phyloP scores from a whole-genome alignment of 2,888 invertebrate genomes.

The Sinentomon sp. region DNA sequence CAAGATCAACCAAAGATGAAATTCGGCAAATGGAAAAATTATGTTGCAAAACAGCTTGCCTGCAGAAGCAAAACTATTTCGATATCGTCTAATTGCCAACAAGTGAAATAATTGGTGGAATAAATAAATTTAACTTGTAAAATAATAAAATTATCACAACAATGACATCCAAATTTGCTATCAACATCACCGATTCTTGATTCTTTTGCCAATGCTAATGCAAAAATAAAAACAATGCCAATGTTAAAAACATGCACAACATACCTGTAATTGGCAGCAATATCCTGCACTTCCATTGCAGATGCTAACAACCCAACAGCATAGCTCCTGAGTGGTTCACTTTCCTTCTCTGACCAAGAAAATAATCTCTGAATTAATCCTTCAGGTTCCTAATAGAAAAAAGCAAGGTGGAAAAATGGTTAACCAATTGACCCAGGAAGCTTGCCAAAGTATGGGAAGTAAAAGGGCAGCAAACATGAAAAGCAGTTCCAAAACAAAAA shows the following conservation, averaged over 20 bases:
- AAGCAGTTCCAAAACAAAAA: constrained; percentile 2
- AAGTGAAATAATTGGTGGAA: too few relatives aligned
- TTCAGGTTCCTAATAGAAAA: constrained; percentile 41
- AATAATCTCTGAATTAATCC: constrained; percentile 57
- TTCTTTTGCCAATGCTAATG: too few relatives aligned
- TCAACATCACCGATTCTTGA: too few relatives aligned
- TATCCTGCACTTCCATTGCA: constrained; percentile 89
- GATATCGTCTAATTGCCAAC: too few relatives aligned
- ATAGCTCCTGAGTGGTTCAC: constrained; percentile 76
- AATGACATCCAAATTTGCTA: too few relatives aligned
- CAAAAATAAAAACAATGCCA: too few relatives aligned
- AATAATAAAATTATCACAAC: too few relatives aligned
- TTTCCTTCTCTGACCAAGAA: constrained; percentile 61
- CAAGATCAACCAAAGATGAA: too few relatives aligned
- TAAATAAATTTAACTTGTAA: too few relatives aligned
- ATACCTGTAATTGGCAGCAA: constrained; percentile 54
- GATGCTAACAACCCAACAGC: constrained; percentile 77
- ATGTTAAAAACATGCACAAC: constrained; percentile 3
- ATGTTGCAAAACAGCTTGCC: too few relatives aligned
- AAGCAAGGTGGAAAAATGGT: constrained; percentile 1
- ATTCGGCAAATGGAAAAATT: too few relatives aligned
- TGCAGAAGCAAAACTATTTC: too few relatives aligned
- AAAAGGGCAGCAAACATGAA: neutral
- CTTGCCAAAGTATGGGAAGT: constrained; percentile 5
- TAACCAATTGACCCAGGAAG: neutral